These are phyloP conservation scores for Balaeniceps rex DNA, from an alignment of 2,113 vertebrate species.

Conservation along the genomic window DNA sequence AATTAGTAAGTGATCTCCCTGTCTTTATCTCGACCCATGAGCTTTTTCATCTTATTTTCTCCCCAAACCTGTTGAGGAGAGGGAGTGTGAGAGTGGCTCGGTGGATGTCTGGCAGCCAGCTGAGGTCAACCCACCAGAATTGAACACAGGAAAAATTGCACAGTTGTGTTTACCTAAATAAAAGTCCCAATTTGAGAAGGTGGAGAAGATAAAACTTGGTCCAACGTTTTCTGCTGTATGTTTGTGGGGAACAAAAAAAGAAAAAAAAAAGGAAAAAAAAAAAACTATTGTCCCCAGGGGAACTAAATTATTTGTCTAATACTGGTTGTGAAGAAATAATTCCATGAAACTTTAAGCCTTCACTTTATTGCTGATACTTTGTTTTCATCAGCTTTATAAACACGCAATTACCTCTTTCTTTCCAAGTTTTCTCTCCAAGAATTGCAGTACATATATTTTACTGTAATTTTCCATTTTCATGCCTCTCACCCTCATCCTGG, in stretches of 20 bases:
- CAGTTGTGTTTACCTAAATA: rapidly evolving
- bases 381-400: neutral
- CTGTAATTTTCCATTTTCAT: neutral
- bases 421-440: neutral
- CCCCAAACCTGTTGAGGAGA: neutral
- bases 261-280: neutral
- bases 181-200: neutral
- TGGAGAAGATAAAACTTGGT: neutral
- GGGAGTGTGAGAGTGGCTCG: neutral
- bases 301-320: neutral
- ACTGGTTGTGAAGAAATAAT: neutral
- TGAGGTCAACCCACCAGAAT: neutral
- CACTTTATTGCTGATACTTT: neutral
- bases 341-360: neutral
- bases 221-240: neutral
- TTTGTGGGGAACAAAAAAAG: neutral
- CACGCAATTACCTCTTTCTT: neutral
- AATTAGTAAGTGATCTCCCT: neutral
- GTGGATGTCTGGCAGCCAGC: neutral
- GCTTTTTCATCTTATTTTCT: neutral
- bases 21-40: neutral
- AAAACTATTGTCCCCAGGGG: neutral
- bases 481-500: neutral
- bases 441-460: neutral
- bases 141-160: neutral